Evolutionary conservation across 2,113 vertebrate species (phyloP).

Genomic region (Oreotrochilus melanogaster): DNA sequence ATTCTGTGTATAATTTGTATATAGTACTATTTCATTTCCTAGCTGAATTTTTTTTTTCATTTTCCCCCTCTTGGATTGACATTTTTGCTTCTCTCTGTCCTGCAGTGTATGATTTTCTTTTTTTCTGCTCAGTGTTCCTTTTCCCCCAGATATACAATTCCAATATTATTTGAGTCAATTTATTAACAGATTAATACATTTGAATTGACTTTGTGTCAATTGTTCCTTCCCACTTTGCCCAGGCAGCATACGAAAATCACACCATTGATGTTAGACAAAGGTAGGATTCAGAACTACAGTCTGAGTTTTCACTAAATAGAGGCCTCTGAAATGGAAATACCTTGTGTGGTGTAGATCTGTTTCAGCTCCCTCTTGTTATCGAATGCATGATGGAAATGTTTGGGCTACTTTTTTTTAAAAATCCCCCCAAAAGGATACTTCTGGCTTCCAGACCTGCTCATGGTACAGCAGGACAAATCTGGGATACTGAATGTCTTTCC

Average conservation of each 20-base stretch:
- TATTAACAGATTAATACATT: neutral
- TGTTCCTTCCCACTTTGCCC: neutral
- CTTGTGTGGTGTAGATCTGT: neutral
- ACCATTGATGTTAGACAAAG: neutral
- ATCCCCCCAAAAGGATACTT: neutral
- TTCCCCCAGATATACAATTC: neutral
- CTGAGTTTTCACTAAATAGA: neutral
- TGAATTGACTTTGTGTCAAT: neutral
- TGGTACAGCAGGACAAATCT: accelerated
- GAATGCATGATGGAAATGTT: neutral
- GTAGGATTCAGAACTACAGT: neutral
- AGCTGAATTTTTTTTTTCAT: neutral
- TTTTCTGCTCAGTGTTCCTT: neutral
- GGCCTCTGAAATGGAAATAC: neutral
- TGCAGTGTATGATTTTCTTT: neutral
- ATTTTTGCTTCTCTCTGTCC: neutral
- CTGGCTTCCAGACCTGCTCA: neutral
- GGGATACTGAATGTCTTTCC: neutral
- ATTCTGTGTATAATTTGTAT: constrained; percentile 40
- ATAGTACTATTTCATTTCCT: constrained; percentile 9
- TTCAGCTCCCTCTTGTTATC: neutral
- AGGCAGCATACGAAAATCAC: neutral
- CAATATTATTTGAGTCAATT: neutral
- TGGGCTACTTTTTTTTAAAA: neutral
- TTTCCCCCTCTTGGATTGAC: neutral